Percentiles rank a stretch among this genome's conserved stretches.
phyloP scores from a whole-genome alignment of 2,888 invertebrate species.

The Volucella bombylans region DNA sequence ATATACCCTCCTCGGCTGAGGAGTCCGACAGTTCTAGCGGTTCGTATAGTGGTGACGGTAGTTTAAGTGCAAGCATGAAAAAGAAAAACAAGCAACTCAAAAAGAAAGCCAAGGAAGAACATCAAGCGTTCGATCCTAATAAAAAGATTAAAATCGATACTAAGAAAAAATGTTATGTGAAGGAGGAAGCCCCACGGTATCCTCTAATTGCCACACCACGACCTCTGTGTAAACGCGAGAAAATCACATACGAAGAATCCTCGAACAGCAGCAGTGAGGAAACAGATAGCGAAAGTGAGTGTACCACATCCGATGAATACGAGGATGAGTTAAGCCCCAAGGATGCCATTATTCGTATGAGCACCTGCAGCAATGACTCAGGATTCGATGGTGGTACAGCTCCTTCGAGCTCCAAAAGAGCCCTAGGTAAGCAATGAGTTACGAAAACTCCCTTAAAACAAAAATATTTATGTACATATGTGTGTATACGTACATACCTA shows the following conservation, averaged over 20 bases:
- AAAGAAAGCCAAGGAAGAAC: conserved; percentile 80
- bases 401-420: conserved; percentile 86
- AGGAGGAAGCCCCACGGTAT: conserved; percentile 84
- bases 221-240: conserved; percentile 84
- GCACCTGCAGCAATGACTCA: conserved; percentile 92
- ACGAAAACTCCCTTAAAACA: too few relatives aligned
- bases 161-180: conserved; percentile 82
- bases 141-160: conserved; percentile 82
- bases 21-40: conserved; percentile 79
- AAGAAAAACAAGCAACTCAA: conserved; percentile 80
- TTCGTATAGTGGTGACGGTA: conserved; percentile 80
- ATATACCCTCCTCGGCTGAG: conserved; percentile 81
- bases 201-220: conserved; percentile 86
- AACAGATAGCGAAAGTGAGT: conserved; percentile 82
- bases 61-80: conserved; percentile 81
- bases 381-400: conserved; percentile 89
- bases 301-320: conserved; percentile 79
- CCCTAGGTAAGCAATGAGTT: conserved; percentile 82
- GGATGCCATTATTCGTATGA: conserved; percentile 83
- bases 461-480: too few relatives aligned
- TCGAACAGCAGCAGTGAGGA: conserved; percentile 79
- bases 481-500: background rate
- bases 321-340: conserved; percentile 77
- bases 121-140: conserved; percentile 81
- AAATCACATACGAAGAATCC: conserved; percentile 82